Conservation (phyloP, 2,888 invertebrate genomes). For the Halocaridina rubra region DNA sequence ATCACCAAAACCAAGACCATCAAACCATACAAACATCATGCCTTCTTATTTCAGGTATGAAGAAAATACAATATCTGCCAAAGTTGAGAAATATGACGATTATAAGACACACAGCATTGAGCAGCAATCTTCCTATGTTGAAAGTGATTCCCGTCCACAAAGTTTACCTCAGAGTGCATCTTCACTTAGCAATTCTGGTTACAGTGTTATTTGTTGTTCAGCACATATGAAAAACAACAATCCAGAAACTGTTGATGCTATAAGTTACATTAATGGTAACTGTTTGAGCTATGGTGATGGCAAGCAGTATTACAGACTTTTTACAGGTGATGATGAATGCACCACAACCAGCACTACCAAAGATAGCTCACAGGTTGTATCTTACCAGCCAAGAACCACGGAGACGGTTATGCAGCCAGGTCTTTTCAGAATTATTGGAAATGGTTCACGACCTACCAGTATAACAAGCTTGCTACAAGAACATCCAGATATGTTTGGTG, state of each 20-base stretch:
- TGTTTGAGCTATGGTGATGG: slow-evolving; percentile 25
- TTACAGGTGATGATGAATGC: slow-evolving; percentile 27
- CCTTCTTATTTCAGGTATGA: slow-evolving; percentile 28
- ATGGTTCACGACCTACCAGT: slow-evolving; percentile 15
- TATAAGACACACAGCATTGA: background rate
- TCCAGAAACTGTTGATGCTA: slow-evolving; percentile 5
- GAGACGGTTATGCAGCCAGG: slow-evolving; percentile 34
- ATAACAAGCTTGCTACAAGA: slow-evolving; percentile 26
- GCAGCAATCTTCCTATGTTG: background rate
- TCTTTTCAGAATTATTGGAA: slow-evolving; percentile 10
- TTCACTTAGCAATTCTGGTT: background rate
- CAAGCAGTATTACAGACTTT: slow-evolving; percentile 43
- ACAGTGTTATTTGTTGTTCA: background rate
- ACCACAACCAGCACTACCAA: background rate
- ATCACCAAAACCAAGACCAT: slow-evolving; percentile 13
- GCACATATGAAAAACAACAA: slow-evolving; percentile 6
- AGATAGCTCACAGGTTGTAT: background rate
- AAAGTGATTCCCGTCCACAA: slow-evolving; percentile 1
- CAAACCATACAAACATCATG: slow-evolving; percentile 36
- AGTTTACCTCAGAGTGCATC: background rate
- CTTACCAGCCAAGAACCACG: background rate
- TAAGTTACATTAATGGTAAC: slow-evolving; percentile 20
- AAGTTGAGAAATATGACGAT: background rate
- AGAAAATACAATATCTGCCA: background rate
- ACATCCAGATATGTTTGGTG: slow-evolving; percentile 39